Evolutionary conservation across 1,140 invertebrate species (phyloP).

Genomic region (Psix sp.): DNA sequence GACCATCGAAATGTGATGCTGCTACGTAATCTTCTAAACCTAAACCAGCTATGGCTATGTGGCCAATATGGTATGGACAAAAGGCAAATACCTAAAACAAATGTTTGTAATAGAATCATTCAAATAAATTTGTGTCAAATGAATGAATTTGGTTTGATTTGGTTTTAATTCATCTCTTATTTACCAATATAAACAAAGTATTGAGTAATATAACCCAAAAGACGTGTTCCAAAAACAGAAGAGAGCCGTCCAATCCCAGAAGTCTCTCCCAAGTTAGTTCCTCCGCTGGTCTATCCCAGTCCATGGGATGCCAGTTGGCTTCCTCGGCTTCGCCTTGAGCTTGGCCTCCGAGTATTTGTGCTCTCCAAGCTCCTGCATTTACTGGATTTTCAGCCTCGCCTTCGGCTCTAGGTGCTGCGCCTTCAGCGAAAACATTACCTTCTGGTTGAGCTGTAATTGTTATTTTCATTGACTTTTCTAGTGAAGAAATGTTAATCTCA

Average conservation of each 20-base stretch:
- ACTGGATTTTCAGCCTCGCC: conserved; percentile 45
- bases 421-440: conserved; percentile 4
- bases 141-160: conserved; percentile 13
- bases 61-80: conserved; percentile 96
- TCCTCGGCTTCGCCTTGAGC: conserved; percentile 85
- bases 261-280: conserved; percentile 98
- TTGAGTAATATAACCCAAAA: conserved; percentile 99
- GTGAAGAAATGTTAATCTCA: no score
- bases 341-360: conserved; percentile 71
- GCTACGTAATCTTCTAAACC: conserved; percentile 86
- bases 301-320: conserved; percentile 98
- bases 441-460: conserved; percentile 9
- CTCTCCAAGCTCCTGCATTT: conserved; percentile 69
- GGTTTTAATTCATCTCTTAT: no score
- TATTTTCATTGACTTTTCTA: no score
- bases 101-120: no score
- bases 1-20: conserved; percentile 92
- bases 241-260: conserved; percentile 96
- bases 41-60: conserved; percentile 86
- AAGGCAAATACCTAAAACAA: conserved; percentile 91
- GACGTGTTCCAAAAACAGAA: conserved; percentile 98
- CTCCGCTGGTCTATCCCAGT: conserved; percentile 98
- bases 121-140: no score
- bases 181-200: conserved; percentile 92
- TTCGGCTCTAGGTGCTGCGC: conserved; percentile 37